A percentile compares a stretch with the other conserved stretches of the same genome.
Evolutionary conservation across 2,888 invertebrate genomes (phyloP).

Genomic region (Polyommatus iphigenia): DNA sequence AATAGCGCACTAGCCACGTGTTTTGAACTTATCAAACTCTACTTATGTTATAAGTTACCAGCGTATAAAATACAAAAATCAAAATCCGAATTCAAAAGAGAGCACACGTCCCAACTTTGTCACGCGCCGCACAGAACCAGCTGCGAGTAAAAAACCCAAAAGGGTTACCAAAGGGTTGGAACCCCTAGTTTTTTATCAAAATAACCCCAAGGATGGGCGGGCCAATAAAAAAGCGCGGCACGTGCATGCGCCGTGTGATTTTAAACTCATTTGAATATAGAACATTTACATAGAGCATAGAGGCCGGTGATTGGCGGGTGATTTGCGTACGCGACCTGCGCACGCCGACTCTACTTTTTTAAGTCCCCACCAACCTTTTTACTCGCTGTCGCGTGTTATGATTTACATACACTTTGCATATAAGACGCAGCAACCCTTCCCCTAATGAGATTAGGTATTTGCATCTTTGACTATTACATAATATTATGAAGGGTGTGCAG

Average conservation of each 20-base stretch:
- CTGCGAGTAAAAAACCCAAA: constrained; percentile 56
- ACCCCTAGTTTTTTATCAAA: constrained; percentile 52
- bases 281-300: constrained; percentile 68
- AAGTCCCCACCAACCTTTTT: constrained; percentile 62
- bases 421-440: constrained; percentile 17
- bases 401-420: constrained; percentile 30
- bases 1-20: neutral
- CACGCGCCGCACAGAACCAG: constrained; percentile 70
- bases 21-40: neutral
- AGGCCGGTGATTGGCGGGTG: constrained; percentile 61
- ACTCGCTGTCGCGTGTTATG: constrained; percentile 55
- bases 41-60: neutral
- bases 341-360: constrained; percentile 56
- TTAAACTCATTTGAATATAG: constrained; percentile 79
- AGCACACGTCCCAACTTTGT: constrained; percentile 52
- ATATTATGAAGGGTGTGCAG: no score
- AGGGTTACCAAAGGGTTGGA: constrained; percentile 72
- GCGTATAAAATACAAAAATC: neutral
- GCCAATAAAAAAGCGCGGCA: constrained; percentile 70
- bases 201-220: constrained; percentile 61
- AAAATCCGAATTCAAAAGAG: neutral
- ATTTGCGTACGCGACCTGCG: constrained; percentile 66
- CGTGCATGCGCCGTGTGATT: constrained; percentile 78
- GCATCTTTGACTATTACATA: neutral
- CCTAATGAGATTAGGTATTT: neutral